Conservation (phyloP, 2,888 invertebrate species). For the Dryobotodes eremita region DNA sequence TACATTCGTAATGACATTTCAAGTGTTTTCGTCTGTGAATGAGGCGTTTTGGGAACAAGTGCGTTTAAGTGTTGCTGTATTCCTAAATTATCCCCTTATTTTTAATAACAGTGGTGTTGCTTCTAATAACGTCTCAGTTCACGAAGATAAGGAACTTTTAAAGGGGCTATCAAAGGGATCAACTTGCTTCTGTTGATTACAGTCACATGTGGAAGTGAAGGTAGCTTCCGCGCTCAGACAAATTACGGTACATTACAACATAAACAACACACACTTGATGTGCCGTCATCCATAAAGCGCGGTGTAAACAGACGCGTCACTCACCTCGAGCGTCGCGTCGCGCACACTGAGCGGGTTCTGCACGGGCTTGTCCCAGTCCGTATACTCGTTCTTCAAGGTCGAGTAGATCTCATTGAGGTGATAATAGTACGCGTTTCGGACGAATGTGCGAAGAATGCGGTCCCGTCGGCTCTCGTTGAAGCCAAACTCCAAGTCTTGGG, state of each 20-base stretch:
- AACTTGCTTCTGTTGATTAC: conserved; percentile 12
- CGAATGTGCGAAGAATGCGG: conserved; percentile 96
- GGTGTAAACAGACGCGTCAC: conserved; percentile 39
- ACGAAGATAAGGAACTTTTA: conserved; percentile 9
- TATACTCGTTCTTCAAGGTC: conserved; percentile 98
- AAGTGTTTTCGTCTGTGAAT: conserved; percentile 27
- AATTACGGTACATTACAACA: conserved; percentile 22
- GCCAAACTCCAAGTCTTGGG: conserved; percentile 97
- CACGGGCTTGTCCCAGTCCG: conserved; percentile 98
- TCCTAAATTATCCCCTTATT: conserved; percentile 38
- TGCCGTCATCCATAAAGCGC: conserved; percentile 18
- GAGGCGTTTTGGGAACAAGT: conserved; percentile 34
- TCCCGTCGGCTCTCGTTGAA: conserved; percentile 97
- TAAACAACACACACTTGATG: conserved; percentile 22
- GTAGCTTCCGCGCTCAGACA: conserved; percentile 9
- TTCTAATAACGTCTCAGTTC: conserved; percentile 4
- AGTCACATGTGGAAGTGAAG: conserved; percentile 1
- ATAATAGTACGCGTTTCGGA: conserved; percentile 98
- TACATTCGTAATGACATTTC: conserved; percentile 45
- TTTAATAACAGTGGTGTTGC: conserved; percentile 32
- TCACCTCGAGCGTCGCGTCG: conserved; percentile 94
- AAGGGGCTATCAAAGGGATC: conserved; percentile 23
- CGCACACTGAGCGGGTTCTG: conserved; percentile 96
- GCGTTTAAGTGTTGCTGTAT: conserved; percentile 36
- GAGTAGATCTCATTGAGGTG: conserved; percentile 99